Conservation (phyloP, 2,113 vertebrate genomes). For the Eupsittula cactorum region DNA sequence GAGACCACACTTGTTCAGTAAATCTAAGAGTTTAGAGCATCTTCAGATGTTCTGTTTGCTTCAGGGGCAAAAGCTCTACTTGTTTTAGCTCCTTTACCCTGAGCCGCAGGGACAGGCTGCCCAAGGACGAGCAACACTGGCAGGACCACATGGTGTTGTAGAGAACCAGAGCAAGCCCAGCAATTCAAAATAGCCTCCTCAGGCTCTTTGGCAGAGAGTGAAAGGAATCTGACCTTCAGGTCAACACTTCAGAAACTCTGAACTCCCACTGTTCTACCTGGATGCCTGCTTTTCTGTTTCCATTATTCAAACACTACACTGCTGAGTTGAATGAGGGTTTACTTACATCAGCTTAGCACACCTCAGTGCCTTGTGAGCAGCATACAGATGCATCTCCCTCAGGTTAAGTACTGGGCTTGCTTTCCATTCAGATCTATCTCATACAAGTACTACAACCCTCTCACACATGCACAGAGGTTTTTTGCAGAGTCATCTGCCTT, state of each 20-base stretch:
- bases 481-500: not conserved
- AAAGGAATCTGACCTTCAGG: not conserved
- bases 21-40: not conserved
- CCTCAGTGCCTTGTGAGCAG: not conserved
- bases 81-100: not conserved
- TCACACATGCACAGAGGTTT: not conserved
- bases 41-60: not conserved
- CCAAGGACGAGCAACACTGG: not conserved
- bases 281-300: not conserved
- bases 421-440: not conserved
- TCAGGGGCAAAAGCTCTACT: not conserved
- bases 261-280: not conserved
- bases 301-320: not conserved
- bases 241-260: not conserved
- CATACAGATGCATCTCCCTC: not conserved
- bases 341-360: rapidly evolving
- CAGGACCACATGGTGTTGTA: rapidly evolving
- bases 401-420: not conserved
- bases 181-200: not conserved
- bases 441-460: not conserved
- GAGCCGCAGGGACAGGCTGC: not conserved
- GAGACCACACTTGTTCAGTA: not conserved
- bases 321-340: not conserved
- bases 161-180: not conserved
- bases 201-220: not conserved